phyloP scores from a whole-genome alignment of 1,140 invertebrate genomes.

The silkworm (Bombyx mori) region ASM3026992v2 NC_085119.1:13964501-13965000 shows the following conservation, averaged over 20 bases:
- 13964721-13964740: slow-evolving; percentile 79
- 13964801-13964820: background rate
- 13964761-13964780: slow-evolving; percentile 58
- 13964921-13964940: too few species aligned
- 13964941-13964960: too few species aligned
- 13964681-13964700: slow-evolving; percentile 71
- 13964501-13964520: slow-evolving; percentile 93
- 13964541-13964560: slow-evolving; percentile 96
- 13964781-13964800: background rate
- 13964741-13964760: slow-evolving; percentile 45
- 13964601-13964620: slow-evolving; percentile 95
- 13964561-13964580: slow-evolving; percentile 99
- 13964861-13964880: too few species aligned
- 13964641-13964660: slow-evolving; percentile 80
- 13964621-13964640: slow-evolving; percentile 92
- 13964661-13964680: slow-evolving; percentile 64
- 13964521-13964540: slow-evolving; percentile 95
- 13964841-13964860: too few species aligned
- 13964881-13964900: too few species aligned
- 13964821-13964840: too few species aligned
- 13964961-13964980: too few species aligned
- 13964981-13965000: too few species aligned
- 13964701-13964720: slow-evolving; percentile 72
- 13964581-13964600: slow-evolving; percentile 97
- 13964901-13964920: too few species aligned